Base-by-base conservation (phyloP, 2,888 invertebrate genomes). In the Pristionchus fissidentatus region DNA sequence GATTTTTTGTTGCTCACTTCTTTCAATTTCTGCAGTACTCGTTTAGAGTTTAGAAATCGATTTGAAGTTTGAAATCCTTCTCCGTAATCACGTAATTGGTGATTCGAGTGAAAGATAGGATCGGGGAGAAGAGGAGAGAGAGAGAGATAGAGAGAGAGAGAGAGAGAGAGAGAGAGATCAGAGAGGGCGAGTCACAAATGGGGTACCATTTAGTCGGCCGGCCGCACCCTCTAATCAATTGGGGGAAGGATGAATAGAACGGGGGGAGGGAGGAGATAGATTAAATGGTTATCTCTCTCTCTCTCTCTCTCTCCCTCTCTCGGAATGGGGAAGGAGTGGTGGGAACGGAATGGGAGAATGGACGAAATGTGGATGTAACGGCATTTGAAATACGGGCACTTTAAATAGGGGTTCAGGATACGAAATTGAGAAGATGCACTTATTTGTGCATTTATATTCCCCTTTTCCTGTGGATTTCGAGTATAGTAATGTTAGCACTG, bases 151-250 rank as follows among this genome's bases (percentile, higher is more conserved):
- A n/a, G 57, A 57, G 57, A 57, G 22, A 57, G 57, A 10, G 29
- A 8, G 57, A n/a, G 57, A 57, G 29, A 57, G 0, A 35, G 15
- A 32, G 62, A 62, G 10, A 62, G 62, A n/a, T 62, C 62, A 62
- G 62, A 62, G 62, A 35, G 7, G 29, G 60, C 13, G 38, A 19
- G 15, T 35, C 22, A 1, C 70, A 22, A 35, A 66, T 70, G 15
- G 8, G 7, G 10, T n/a, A 1, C 43, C 70, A 70, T 41, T 41
- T 70, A 70, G 41, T 70, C n/a, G n/a, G n/a, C n/a, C n/a, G 70
- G 26, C 70, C 70, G 70, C 70, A 70, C 70, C 70, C 43, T 70
- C 70, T 70, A 70, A 70, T 70, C 70, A 70, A 70, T 41, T n/a
- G n/a, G 41, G 1, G 62, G 13, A 15, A 29, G 29, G 29, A 32